Evolutionary conservation across 2,888 invertebrate species (phyloP), one percentile per base, ranked within the genome.

Genomic region (Zele albiditarsus): DNA sequence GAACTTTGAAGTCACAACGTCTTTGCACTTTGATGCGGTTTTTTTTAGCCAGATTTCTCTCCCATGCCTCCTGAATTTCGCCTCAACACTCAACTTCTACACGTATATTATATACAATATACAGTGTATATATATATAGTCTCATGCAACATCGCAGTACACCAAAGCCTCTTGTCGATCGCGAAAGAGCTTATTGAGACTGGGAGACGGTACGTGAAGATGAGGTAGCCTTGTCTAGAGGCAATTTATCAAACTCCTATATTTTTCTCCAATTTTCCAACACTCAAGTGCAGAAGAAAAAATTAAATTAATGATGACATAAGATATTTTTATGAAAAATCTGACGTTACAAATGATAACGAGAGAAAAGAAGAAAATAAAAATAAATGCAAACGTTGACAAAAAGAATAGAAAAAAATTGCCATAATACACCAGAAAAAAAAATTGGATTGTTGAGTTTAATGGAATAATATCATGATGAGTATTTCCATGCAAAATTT

Each of bases 131-230:
- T 27, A 28, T 58, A 28, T 12, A 27, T 60, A 28, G 28, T n/a
- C 20, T 28, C n/a, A 42, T 60, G 71, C 27, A 60, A 42, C 28
- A 38, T 58, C 20, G 28, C 28, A 28, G 20, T 38, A 28, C 25
- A 12, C 49, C 38, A 62, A 71, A 71, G 62, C 28, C 60, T 46
- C n/a, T 78, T 81, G 84, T 85, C 85, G 84, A 85, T 85, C 80
- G 27, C 77, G 71, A 79, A 80, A 81, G 77, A 77, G 84, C 83
- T 85, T 84, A 85, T 84, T 82, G 82, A 76, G 80, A 82, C 79
- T 80, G 80, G 78, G 78, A 84, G 81, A 84, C 82, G 81, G 84
- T 81, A 53, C 79, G 74, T 73, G 75, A 83, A 81, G 81, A 82
- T 84, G 83, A 83, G 81, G 79, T 80, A 60, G 60, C 28, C 20